Percentiles rank a stretch among this genome's conserved stretches.
phyloP scores from a whole-genome alignment of 2,888 invertebrate species.

The Phrixothrix hirtus region DNA sequence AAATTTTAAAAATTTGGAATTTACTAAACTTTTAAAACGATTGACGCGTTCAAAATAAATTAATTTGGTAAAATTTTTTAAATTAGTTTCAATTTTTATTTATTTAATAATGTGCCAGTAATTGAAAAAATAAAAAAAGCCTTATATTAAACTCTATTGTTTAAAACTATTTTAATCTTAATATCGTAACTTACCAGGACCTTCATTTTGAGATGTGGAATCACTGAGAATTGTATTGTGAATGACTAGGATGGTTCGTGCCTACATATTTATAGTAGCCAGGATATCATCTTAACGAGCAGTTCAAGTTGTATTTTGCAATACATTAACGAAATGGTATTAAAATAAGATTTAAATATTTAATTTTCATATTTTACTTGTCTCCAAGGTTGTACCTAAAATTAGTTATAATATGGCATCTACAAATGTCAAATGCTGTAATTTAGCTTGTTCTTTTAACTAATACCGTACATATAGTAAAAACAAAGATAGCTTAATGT shows the following conservation, averaged over 20 bases:
- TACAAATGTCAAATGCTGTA: constrained; percentile 7
- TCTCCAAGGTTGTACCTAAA: constrained; percentile 18
- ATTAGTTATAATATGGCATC: constrained; percentile 12
- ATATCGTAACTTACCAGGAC: constrained; percentile 8
- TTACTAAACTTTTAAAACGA: too few relatives aligned
- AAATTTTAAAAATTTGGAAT: too few relatives aligned
- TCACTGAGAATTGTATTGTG: constrained; percentile 16
- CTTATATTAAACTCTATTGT: too few relatives aligned
- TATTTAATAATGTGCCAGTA: too few relatives aligned
- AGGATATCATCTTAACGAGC: constrained; percentile 4
- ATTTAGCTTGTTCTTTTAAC: constrained; percentile 1
- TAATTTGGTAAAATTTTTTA: too few relatives aligned
- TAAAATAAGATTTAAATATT: constrained; percentile 17
- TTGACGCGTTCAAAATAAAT: too few relatives aligned
- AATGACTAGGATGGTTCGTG: constrained; percentile 25
- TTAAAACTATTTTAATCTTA: too few relatives aligned
- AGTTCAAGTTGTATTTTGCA: constrained; percentile 13
- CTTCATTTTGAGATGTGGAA: constrained; percentile 19
- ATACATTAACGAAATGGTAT: constrained; percentile 16
- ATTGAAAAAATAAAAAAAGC: too few relatives aligned
- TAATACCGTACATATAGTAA: not conserved
- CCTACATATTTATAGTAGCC: constrained; percentile 26
- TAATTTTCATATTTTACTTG: constrained; percentile 16
- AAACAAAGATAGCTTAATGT: too few relatives aligned
- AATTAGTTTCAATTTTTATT: too few relatives aligned